Conservation (phyloP, 1,140 invertebrate species). For the Lasaia peninsularis region DNA sequence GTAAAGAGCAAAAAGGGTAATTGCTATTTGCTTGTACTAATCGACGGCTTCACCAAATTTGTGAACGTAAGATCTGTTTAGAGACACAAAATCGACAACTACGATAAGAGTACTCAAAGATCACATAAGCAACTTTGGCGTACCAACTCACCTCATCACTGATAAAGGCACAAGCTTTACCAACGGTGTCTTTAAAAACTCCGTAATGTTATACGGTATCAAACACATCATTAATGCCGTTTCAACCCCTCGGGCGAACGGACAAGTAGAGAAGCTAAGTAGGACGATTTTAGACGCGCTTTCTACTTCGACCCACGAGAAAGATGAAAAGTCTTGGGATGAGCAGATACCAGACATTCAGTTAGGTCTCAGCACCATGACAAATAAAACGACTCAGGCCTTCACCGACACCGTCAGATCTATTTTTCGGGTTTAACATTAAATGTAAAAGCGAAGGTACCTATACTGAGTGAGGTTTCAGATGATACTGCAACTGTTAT, state of each 20-base stretch:
- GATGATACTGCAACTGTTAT: too few relatives aligned
- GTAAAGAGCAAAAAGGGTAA: conserved; percentile 18
- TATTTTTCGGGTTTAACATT: conserved; percentile 35
- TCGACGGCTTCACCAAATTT: conserved; percentile 21
- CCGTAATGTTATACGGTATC: conserved; percentile 10
- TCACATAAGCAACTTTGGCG: conserved; percentile 27
- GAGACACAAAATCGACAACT: conserved; percentile 18
- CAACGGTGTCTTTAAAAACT: conserved; percentile 20
- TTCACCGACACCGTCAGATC: conserved; percentile 32
- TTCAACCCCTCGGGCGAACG: conserved; percentile 33
- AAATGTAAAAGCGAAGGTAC: conserved; percentile 15
- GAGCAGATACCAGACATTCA: conserved; percentile 31
- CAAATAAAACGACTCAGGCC: conserved; percentile 31
- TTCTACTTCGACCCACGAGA: conserved; percentile 24
- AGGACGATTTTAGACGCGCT: conserved; percentile 31
- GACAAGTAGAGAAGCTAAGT: conserved; percentile 35
- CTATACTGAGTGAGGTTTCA: too few relatives aligned
- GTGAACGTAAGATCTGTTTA: conserved; percentile 14
- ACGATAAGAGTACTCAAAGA: conserved; percentile 16
- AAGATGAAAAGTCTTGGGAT: conserved; percentile 34
- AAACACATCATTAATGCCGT: conserved; percentile 33
- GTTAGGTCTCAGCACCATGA: conserved; percentile 36
- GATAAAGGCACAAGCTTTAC: conserved; percentile 22
- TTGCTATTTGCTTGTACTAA: conserved; percentile 16
- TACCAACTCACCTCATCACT: conserved; percentile 25